Evolutionary conservation across 2,797 vertebrate species (phyloP).

Genomic region (Vipera latastei): DNA sequence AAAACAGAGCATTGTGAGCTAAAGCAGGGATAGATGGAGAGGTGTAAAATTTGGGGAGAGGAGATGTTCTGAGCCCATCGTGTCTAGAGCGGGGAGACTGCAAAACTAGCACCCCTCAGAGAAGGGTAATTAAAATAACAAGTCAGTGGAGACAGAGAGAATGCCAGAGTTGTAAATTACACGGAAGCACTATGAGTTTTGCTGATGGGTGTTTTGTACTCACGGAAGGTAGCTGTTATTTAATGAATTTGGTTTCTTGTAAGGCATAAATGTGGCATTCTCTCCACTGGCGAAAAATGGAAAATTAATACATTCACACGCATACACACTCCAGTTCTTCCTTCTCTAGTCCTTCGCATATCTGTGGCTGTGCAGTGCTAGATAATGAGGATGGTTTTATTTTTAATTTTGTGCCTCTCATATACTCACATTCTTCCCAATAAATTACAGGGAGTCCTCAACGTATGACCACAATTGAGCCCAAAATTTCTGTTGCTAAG

Average conservation of each 20-base stretch:
- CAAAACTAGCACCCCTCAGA: not conserved
- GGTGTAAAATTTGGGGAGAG: not conserved
- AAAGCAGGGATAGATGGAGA: not conserved
- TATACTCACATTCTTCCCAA: not conserved
- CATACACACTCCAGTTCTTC: not conserved
- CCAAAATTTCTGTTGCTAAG: no score
- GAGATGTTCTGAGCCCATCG: not conserved
- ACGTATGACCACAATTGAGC: no score
- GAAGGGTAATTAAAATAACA: not conserved
- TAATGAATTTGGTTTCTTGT: not conserved
- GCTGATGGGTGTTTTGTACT: not conserved
- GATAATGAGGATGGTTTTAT: not conserved
- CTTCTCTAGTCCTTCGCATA: not conserved
- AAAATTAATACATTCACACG: not conserved
- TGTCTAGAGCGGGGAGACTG: not conserved
- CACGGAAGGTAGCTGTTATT: not conserved
- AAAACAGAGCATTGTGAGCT: not conserved
- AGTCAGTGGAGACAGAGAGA: not conserved
- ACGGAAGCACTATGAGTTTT: not conserved
- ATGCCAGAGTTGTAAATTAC: not conserved
- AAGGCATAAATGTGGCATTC: not conserved
- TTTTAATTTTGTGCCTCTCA: not conserved
- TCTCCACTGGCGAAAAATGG: not conserved
- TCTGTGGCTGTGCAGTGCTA: not conserved
- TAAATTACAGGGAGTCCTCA: not conserved